A percentile compares a stretch with the other conserved stretches of the same genome.
phyloP scores from a whole-genome alignment of 2,888 invertebrate species.

The Melikaiella ostensackeni region DNA sequence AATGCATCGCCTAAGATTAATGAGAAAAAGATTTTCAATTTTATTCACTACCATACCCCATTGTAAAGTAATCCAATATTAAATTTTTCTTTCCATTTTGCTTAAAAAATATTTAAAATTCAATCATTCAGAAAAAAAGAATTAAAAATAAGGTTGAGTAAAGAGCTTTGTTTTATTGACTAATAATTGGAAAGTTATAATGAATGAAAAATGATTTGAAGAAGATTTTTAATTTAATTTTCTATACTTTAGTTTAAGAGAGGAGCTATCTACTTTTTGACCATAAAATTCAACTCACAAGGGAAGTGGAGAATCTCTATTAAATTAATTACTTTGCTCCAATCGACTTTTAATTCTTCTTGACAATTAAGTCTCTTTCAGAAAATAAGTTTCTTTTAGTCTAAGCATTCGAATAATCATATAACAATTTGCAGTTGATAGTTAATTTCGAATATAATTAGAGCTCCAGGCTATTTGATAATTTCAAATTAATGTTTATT shows the following conservation, averaged over 20 bases:
- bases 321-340: background rate
- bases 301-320: background rate
- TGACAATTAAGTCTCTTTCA: background rate
- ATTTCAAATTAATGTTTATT: background rate
- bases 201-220: no score
- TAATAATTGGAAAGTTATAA: no score
- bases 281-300: background rate
- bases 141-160: no score
- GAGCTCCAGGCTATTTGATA: background rate
- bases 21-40: background rate
- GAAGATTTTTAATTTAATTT: background rate
- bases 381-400: background rate
- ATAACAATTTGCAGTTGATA: background rate
- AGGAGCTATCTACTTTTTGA: background rate
- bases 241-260: background rate
- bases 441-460: background rate
- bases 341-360: background rate
- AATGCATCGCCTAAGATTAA: background rate
- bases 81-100: background rate
- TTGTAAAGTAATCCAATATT: background rate
- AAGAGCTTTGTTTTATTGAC: no score
- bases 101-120: background rate
- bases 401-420: conserved; percentile 9
- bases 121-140: no score
- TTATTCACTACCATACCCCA: background rate